Evolutionary conservation across 2,888 invertebrate genomes (phyloP).

Genomic region (Oscheius sp.): DNA sequence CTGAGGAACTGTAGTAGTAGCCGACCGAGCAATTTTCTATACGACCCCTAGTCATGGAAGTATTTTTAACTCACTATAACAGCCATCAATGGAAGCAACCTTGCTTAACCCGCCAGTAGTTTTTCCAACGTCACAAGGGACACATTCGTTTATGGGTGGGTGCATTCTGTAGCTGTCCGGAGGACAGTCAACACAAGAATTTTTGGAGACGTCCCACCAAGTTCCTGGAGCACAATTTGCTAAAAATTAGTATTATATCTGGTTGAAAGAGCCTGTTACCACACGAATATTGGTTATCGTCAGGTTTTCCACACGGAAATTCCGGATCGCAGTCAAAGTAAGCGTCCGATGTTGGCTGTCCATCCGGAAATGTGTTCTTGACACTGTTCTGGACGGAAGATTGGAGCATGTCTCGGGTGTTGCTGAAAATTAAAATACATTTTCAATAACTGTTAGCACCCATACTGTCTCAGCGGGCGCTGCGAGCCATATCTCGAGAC

Average conservation of each 20-base stretch:
- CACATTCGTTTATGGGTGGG: neutral
- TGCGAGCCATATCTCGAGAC: too few relatives aligned
- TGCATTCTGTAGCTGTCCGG: constrained; percentile 5
- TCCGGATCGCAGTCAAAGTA: constrained; percentile 1
- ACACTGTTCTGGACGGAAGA: constrained; percentile 12
- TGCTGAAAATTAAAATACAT: constrained; percentile 10
- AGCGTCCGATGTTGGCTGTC: neutral
- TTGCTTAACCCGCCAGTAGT: constrained; percentile 20
- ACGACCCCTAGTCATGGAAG: too few relatives aligned
- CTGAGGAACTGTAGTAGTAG: neutral
- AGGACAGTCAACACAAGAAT: constrained; percentile 5
- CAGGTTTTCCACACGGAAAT: neutral
- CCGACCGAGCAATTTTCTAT: neutral
- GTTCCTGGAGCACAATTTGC: constrained; percentile 28
- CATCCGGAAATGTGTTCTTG: constrained; percentile 9
- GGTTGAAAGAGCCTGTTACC: constrained; percentile 4
- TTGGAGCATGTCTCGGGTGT: constrained; percentile 18
- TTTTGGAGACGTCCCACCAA: constrained; percentile 11
- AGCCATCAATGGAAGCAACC: neutral
- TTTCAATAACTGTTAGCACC: neutral
- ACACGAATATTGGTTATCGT: constrained; percentile 23
- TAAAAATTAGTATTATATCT: neutral
- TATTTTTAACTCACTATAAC: neutral
- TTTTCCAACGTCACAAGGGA: neutral
- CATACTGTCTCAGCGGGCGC: too few relatives aligned